Base-by-base conservation (phyloP, 37 sponge, comb jelly and placozoan genomes). In the Crambe crambe region DNA sequence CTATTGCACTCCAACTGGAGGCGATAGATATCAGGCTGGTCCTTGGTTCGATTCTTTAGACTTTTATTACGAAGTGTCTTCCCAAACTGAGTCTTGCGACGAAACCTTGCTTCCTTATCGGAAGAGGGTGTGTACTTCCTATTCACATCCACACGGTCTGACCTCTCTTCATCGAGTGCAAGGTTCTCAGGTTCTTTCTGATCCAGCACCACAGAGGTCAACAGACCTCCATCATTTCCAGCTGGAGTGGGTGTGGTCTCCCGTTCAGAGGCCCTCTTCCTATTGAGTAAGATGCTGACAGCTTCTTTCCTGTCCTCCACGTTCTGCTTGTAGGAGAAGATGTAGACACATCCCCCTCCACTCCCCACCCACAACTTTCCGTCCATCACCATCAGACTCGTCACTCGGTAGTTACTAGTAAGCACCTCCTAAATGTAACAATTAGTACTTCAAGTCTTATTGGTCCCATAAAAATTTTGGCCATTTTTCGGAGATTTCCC, bases 361-460 rank as follows among this genome's bases (percentile, higher is more conserved):
- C 73, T 88, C 1, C 89, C 89, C 3, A 88, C 32, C 79, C 79
- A 77, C 37, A 88, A 58, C 36, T 67, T 5, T 6, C 41, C 78
- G 18, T 51, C 68, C 0, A 43, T 39, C 12, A 39, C 21, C 58
- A 82, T 43, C 29, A 82, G 54, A 26, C 68, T 67, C 2, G 80
- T 84, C 26, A 83, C 80, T 23, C 85, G 75, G 38, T 58, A 26
- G 47, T 83, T 70, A 10, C 31, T 15, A 27, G 67, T 10, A 3
- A 21, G 60, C 22, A 40, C 26, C 22, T 5, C 27, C n/a, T 36
- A 38, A n/a, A n/a, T n/a, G n/a, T n/a, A n/a, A n/a, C n/a, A n/a
- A n/a, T n/a, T n/a, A n/a, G 51, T 6, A 47, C 51, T 47, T 47
- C 51, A 47, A 12, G 51, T 47, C 20, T 38, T 58, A 30, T 35